These are phyloP conservation scores for Sanderia malayensis DNA, from an alignment of 30 jellyfish, hydroid and myxozoan species.

Conservation along the genomic window DNA sequence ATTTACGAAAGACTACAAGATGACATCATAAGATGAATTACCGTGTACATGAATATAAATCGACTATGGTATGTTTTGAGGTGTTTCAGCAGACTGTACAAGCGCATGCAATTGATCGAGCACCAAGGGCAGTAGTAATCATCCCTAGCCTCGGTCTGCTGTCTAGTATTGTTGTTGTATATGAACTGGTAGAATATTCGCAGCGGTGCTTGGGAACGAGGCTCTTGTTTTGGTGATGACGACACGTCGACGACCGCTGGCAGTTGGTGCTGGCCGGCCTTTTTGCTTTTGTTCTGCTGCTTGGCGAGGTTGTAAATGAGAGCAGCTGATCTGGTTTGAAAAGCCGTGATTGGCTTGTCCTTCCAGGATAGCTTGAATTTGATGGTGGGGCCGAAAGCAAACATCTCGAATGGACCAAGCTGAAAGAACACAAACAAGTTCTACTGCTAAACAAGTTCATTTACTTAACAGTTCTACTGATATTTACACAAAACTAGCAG, in stretches of 20 bases:
- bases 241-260: too few relatives aligned
- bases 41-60: conserved; percentile 90
- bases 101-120: conserved; percentile 66
- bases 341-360: conserved; percentile 61
- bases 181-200: conserved; percentile 81
- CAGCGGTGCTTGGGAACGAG: conserved; percentile 8
- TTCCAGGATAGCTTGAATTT: conserved; percentile 79
- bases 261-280: conserved; percentile 23
- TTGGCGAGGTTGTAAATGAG: conserved; percentile 40
- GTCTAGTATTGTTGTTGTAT: conserved; percentile 81
- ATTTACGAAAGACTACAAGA: too few relatives aligned
- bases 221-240: conserved; percentile 27
- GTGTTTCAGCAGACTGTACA: conserved; percentile 79
- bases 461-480: too few relatives aligned
- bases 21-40: too few relatives aligned
- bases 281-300: conserved; percentile 45
- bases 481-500: too few relatives aligned
- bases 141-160: conserved; percentile 96
- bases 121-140: conserved; percentile 94
- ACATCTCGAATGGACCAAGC: conserved; percentile 95
- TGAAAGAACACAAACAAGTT: too few relatives aligned
- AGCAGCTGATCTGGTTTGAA: conserved; percentile 56
- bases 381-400: conserved; percentile 95
- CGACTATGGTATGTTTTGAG: conserved; percentile 78
- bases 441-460: too few relatives aligned